Base-by-base conservation (phyloP, 2,797 vertebrate species). In the Tenualosa thibaudeaui region DNA sequence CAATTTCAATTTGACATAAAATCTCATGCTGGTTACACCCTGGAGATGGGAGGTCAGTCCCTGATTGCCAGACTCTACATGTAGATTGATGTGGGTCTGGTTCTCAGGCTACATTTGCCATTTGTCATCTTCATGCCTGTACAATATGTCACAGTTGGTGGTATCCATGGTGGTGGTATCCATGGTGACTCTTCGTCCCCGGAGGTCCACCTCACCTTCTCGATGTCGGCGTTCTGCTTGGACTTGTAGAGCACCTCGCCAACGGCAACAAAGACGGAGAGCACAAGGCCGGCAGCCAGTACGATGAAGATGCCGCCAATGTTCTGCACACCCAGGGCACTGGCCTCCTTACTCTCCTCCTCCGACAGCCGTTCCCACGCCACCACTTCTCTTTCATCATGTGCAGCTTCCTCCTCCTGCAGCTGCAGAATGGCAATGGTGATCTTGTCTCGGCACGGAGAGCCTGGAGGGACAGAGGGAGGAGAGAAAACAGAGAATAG, bases 241-340 rank as follows among this genome's bases (percentile, higher is more conserved):
- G 98, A 99, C 94, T 99, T 99, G 94, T 99, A 99, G 54, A 99
- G 95, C 91, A 99, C 98, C 87, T 99, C 98, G 87, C 97, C 98
- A 31, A 99, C 97, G 56, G 98, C 98, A 93, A 99, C 98, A 89
- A 99, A 99, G 91, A 99, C 97, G 0, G 98, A 99, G 90, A 99
- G 97, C 91, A 99, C 97, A 91, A 99, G 94, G 89, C 98, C 98
- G 0, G 98, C 98, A 60, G 98, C 98, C 90, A 99, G 93, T 85
- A 99, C 98, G 19, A 99, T 99, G 95, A 99, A 99, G 94, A 99
- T 99, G 75, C 98, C 98, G 1, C 98, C 98, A 75, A 99, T 99
- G 87, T 99, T 99, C 88, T 99, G 98, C 86, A 99, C 98, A 87
- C 98, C 98, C 24, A 99, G 95, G 71, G 98, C 98, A 88, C 98